These are phyloP conservation scores for Mesorhabditis spiculigera DNA, from an alignment of 2,888 invertebrate species.

Conservation along the genomic window DNA sequence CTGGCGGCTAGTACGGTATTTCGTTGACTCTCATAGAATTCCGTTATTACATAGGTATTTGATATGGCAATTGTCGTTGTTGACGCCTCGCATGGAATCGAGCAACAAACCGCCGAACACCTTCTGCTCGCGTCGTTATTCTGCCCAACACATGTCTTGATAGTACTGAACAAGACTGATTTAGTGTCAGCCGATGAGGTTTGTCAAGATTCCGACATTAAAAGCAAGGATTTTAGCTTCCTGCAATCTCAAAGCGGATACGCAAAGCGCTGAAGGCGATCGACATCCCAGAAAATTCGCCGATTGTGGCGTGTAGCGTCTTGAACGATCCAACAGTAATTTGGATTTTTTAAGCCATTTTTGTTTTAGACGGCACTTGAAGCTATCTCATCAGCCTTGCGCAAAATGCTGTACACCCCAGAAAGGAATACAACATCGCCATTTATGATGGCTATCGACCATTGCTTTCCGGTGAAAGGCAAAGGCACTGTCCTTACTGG, in stretches of 20 bases:
- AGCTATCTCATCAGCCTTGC: background rate
- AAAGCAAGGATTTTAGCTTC: conserved; percentile 23
- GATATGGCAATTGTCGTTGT: conserved; percentile 59
- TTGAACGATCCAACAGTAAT: background rate
- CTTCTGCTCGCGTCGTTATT: conserved; percentile 70
- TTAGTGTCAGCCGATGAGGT: conserved; percentile 60
- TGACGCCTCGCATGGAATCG: conserved; percentile 69
- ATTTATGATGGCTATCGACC: conserved; percentile 71
- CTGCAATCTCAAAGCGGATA: conserved; percentile 16
- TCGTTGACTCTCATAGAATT: background rate
- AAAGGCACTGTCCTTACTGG: conserved; percentile 72
- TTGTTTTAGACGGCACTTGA: background rate
- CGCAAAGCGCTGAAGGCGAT: conserved; percentile 31
- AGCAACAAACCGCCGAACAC: conserved; percentile 77
- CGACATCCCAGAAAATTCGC: conserved; percentile 42
- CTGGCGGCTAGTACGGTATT: conserved; percentile 63
- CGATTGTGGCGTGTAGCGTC: conserved; percentile 58
- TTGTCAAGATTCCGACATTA: background rate
- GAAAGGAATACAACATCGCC: background rate
- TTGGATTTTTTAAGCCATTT: background rate
- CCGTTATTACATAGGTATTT: conserved; percentile 17
- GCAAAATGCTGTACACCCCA: background rate
- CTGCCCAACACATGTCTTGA: conserved; percentile 64
- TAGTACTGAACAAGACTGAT: conserved; percentile 70
- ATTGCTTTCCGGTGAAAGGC: conserved; percentile 74